Percentiles rank a stretch among this genome's conserved stretches.
phyloP scores from a whole-genome alignment of 1,140 invertebrate species.

The Aplysia californica region DNA sequence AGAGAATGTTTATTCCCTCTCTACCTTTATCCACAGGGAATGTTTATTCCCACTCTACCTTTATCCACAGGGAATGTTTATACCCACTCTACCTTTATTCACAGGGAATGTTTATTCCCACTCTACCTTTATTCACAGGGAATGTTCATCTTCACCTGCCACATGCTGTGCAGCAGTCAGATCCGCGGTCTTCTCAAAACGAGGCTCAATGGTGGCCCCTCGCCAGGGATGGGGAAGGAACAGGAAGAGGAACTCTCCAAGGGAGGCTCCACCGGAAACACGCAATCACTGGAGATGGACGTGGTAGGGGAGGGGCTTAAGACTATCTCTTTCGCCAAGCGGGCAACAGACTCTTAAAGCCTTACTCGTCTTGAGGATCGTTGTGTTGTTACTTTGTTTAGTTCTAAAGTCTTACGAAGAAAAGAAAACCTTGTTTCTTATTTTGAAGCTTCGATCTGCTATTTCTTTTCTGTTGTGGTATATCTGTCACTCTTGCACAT shows the following conservation, averaged over 20 bases:
- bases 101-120: conserved; percentile 36
- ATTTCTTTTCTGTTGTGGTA: not conserved
- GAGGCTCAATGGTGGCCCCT: not conserved
- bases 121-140: conserved; percentile 24
- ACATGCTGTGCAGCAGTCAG: conserved; percentile 41
- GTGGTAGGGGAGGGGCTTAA: conserved; percentile 7
- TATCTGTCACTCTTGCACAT: not conserved
- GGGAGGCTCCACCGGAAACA: conserved; percentile 28
- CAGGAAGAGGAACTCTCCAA: conserved; percentile 29
- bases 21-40: no score
- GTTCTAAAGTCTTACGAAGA: not conserved
- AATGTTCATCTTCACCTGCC: conserved; percentile 35
- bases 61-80: no score
- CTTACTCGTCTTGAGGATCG: no score
- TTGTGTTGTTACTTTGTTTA: not conserved
- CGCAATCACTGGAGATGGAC: conserved; percentile 24
- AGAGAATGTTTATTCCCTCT: no score
- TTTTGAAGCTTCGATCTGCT: not conserved
- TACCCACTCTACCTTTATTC: not conserved
- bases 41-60: no score
- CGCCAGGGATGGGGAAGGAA: not conserved
- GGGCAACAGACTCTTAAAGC: conserved; percentile 1
- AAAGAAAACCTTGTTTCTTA: not conserved
- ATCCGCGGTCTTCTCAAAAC: conserved; percentile 31
- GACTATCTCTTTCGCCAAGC: not conserved